Conservation (phyloP, 2,888 invertebrate species). For the Ischnus inquisitorius region DNA sequence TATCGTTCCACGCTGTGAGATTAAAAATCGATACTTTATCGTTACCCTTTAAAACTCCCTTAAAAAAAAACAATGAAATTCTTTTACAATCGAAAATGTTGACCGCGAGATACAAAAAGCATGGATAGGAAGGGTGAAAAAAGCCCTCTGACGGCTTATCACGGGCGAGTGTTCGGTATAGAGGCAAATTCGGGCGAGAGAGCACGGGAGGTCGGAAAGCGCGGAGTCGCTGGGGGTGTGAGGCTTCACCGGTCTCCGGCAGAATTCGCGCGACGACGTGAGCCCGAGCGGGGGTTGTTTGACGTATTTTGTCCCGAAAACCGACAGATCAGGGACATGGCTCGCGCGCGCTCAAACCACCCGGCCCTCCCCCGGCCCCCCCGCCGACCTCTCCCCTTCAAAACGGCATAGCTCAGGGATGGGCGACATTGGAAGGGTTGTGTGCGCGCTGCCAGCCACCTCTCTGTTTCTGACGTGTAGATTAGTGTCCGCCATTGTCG, state of each 20-base stretch:
- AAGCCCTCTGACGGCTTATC: conserved; percentile 60
- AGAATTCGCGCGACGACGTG: conserved; percentile 66
- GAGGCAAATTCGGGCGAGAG: not conserved
- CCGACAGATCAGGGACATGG: conserved; percentile 83
- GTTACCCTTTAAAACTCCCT: too few relatives aligned
- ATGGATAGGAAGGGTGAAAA: conserved; percentile 12
- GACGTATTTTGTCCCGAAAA: conserved; percentile 84
- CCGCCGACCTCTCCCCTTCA: not conserved
- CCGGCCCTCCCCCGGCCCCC: conserved; percentile 71
- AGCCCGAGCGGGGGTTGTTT: conserved; percentile 77
- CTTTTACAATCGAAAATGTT: not conserved
- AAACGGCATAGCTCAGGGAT: conserved; percentile 63
- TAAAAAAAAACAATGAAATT: not conserved
- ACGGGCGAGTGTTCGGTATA: conserved; percentile 34
- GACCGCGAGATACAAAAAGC: not conserved
- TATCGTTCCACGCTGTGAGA: conserved; percentile 27
- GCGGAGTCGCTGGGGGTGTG: conserved; percentile 2
- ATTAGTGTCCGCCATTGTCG: conserved; percentile 86
- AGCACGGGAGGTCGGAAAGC: conserved; percentile 16
- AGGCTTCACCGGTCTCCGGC: conserved; percentile 42
- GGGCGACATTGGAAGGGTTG: conserved; percentile 69
- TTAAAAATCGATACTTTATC: conserved; percentile 60
- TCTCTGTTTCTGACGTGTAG: conserved; percentile 85
- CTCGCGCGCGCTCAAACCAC: conserved; percentile 79
- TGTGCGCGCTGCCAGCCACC: conserved; percentile 69